phyloP scores from a whole-genome alignment of 2,888 invertebrate genomes.

The Caenorhabditis sp. region DNA sequence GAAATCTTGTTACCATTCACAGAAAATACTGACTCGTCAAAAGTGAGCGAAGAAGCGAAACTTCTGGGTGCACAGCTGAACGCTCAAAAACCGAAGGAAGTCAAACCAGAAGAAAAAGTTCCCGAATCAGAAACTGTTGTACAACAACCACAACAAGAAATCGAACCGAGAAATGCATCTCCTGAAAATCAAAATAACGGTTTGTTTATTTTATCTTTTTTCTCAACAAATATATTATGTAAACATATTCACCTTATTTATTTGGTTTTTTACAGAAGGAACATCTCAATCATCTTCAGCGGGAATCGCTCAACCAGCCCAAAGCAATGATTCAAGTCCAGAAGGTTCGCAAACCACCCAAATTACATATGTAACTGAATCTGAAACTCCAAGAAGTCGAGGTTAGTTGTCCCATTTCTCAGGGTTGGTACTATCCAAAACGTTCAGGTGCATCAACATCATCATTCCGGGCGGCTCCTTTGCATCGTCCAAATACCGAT shows the following conservation, averaged over 20 bases:
- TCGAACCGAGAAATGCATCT: too few relatives aligned
- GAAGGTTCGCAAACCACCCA: too few relatives aligned
- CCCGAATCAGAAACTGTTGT: neutral
- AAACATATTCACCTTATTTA: too few relatives aligned
- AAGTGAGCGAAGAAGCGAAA: conserved; percentile 35
- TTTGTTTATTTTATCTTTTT: too few relatives aligned
- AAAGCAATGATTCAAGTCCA: neutral
- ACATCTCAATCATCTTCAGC: neutral
- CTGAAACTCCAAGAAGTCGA: neutral
- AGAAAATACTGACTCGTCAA: conserved; percentile 32
- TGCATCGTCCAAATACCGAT: neutral
- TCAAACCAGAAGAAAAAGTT: neutral
- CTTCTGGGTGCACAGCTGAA: conserved; percentile 34
- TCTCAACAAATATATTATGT: too few relatives aligned
- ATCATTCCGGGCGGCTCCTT: neutral
- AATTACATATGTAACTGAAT: too few relatives aligned
- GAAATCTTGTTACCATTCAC: conserved; percentile 41
- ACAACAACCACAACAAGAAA: neutral
- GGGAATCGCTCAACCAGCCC: neutral
- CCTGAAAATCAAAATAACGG: too few relatives aligned
- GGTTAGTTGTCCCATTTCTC: too few relatives aligned
- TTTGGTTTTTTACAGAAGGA: neutral
- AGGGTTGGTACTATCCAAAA: too few relatives aligned
- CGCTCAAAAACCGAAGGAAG: neutral
- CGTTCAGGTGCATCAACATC: neutral